phyloP scores from a whole-genome alignment of 2,888 invertebrate genomes.

The Rhyacophila evoluta region DNA sequence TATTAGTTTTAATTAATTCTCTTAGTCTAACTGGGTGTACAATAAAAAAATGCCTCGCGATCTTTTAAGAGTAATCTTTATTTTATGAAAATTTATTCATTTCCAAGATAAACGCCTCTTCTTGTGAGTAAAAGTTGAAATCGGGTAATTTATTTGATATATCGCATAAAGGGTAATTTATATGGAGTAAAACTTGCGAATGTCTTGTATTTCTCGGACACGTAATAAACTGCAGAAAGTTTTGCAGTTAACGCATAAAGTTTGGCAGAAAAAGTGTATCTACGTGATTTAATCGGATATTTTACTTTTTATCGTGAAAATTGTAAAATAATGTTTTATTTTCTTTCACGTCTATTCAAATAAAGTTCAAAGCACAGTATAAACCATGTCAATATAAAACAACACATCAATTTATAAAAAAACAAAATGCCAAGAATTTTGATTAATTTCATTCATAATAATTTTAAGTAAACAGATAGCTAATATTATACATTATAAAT shows the following conservation, averaged over 20 bases:
- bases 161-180: constrained; percentile 34
- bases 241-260: constrained; percentile 47
- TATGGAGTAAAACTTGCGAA: constrained; percentile 18
- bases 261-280: constrained; percentile 2
- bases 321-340: no score
- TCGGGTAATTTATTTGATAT: constrained; percentile 28
- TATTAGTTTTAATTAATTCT: no score
- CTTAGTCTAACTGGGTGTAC: no score
- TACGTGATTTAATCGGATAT: constrained; percentile 35
- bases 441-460: no score
- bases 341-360: no score
- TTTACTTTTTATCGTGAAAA: not conserved
- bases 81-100: constrained; percentile 8
- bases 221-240: constrained; percentile 49
- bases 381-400: no score
- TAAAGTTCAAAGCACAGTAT: no score
- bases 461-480: no score
- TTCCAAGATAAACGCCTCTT: constrained; percentile 22
- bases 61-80: constrained; percentile 4
- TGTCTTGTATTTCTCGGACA: constrained; percentile 35
- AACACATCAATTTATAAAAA: no score
- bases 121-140: constrained; percentile 2
- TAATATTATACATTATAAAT: no score
- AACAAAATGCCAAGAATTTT: no score
- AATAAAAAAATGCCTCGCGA: no score